Conservation (phyloP, 2,888 invertebrate species). For the Acronicta leporina region DNA sequence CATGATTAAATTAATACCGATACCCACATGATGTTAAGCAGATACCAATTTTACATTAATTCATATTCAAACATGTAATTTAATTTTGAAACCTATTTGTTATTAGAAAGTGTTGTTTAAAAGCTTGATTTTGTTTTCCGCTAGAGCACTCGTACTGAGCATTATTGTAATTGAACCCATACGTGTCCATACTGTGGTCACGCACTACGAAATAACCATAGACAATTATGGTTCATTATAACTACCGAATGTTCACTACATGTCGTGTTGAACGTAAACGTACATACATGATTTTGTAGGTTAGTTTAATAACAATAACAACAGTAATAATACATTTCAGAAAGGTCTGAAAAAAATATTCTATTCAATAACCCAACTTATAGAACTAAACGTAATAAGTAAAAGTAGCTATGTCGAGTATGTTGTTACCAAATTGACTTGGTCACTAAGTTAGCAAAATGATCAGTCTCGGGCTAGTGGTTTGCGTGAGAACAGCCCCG, state of each 20-base stretch:
- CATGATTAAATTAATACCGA: constrained; percentile 39
- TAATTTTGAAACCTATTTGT: constrained; percentile 25
- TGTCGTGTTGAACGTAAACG: constrained; percentile 36
- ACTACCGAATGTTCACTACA: constrained; percentile 54
- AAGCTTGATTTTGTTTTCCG: constrained; percentile 36
- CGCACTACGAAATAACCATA: constrained; percentile 56
- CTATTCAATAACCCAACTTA: too few species aligned
- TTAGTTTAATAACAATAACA: not conserved
- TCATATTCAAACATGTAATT: constrained; percentile 43
- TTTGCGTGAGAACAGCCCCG: constrained; percentile 81
- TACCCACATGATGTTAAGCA: constrained; percentile 48
- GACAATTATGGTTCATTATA: constrained; percentile 57
- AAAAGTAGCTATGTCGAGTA: constrained; percentile 1
- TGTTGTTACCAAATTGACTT: constrained; percentile 32
- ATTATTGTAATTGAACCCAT: constrained; percentile 55
- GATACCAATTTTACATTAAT: constrained; percentile 39
- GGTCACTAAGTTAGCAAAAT: constrained; percentile 75
- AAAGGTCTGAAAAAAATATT: too few species aligned
- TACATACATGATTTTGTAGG: not conserved
- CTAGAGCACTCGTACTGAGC: constrained; percentile 47
- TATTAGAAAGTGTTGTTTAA: constrained; percentile 39
- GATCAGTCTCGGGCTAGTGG: constrained; percentile 77
- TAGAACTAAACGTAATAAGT: too few species aligned
- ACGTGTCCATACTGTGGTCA: constrained; percentile 55
- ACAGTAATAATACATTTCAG: too few species aligned